Evolutionary conservation across 2,888 invertebrate species (phyloP).

Genomic region (Artemia sinica): DNA sequence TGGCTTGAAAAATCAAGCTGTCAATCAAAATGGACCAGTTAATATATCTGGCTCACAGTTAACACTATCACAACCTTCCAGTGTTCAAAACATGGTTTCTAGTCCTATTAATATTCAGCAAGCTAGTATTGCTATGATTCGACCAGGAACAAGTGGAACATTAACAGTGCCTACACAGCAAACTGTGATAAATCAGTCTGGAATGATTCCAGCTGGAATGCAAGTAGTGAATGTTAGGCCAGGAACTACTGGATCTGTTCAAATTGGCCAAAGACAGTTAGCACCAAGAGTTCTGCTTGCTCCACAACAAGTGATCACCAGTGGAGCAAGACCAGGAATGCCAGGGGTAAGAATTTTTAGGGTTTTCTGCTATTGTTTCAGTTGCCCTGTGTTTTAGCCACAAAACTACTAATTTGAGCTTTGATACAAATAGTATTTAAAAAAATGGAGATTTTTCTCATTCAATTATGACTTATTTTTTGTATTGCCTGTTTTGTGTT

Average conservation of each 20-base stretch:
- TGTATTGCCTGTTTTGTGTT: no score
- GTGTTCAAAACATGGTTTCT: conserved; percentile 13
- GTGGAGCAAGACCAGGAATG: conserved; percentile 12
- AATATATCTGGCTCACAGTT: not conserved
- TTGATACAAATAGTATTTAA: no score
- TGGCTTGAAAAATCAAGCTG: conserved; percentile 10
- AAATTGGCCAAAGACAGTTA: conserved; percentile 9
- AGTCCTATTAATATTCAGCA: conserved; percentile 9
- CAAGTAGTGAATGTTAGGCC: conserved; percentile 11
- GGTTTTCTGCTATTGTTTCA: no score
- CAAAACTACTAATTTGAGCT: no score
- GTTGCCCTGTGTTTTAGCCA: no score
- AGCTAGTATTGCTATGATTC: conserved; percentile 2
- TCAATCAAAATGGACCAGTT: conserved; percentile 10
- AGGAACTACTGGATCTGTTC: not conserved
- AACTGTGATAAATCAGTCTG: conserved; percentile 8
- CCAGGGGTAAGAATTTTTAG: not conserved
- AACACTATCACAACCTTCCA: conserved; percentile 3
- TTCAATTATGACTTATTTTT: no score
- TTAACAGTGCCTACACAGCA: conserved; percentile 10
- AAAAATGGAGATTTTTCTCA: no score
- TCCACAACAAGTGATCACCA: not conserved
- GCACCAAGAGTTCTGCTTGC: not conserved
- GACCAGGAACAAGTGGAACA: conserved; percentile 10
- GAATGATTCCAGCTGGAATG: conserved; percentile 13